phyloP scores from a whole-genome alignment of 92 coral and sea anemone species.

The Virgularia gustaviana region DNA sequence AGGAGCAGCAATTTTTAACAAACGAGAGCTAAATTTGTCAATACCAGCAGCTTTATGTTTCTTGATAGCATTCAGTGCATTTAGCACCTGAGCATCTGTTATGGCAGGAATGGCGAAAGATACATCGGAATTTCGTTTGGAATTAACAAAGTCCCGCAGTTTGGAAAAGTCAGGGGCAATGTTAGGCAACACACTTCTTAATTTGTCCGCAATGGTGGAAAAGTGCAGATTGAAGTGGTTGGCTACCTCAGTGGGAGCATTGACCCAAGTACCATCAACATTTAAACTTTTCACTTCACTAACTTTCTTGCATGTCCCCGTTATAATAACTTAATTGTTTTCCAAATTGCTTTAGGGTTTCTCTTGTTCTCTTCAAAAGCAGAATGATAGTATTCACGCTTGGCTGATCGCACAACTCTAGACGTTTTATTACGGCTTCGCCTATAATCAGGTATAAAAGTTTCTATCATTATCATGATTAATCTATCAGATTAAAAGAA shows the following conservation, averaged over 20 bases:
- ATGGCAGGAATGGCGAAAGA: background rate
- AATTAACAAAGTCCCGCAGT: background rate
- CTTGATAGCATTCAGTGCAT: background rate
- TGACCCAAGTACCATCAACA: background rate
- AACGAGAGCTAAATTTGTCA: constrained; percentile 36
- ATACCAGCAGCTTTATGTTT: background rate
- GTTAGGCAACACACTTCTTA: background rate
- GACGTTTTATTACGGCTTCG: no score
- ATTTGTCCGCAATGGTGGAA: background rate
- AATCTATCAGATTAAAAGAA: no score
- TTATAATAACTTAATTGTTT: background rate
- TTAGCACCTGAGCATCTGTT: background rate
- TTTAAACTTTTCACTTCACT: background rate
- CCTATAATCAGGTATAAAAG: no score
- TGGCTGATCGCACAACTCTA: no score
- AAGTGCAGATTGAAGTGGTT: background rate
- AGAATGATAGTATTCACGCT: no score
- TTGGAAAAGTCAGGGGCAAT: background rate
- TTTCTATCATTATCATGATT: no score
- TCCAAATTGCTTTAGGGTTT: background rate
- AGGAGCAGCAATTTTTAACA: constrained; percentile 34
- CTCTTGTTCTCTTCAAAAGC: no score
- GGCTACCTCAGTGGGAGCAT: background rate
- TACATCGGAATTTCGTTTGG: background rate
- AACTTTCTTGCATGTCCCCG: no score